Conservation (phyloP, 2,113 vertebrate species). For the Trochalopteron elliotii region DNA sequence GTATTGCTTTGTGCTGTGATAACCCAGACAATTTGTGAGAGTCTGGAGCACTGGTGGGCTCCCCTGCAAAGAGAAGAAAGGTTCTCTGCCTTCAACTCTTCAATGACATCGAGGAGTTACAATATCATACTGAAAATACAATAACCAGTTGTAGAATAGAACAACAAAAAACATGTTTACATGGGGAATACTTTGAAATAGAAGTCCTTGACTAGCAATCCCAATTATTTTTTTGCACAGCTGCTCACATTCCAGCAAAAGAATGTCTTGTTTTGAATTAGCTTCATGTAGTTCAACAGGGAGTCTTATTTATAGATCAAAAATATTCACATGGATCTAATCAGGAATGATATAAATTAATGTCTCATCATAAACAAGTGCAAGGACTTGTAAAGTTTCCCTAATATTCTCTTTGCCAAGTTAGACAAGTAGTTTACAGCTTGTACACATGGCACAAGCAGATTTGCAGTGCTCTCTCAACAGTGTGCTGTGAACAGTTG, state of each 20-base stretch:
- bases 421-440: conserved; percentile 11
- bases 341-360: conserved; percentile 48
- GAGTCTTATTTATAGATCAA: conserved; percentile 45
- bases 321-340: conserved; percentile 29
- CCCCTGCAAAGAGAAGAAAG: not conserved
- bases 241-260: conserved; percentile 56
- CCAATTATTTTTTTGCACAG: conserved; percentile 61
- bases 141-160: not conserved
- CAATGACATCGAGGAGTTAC: not conserved
- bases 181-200: not conserved
- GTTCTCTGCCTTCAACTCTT: not conserved
- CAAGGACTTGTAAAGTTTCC: not conserved
- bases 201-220: conserved; percentile 25
- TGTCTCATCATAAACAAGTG: conserved; percentile 33
- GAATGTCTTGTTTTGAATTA: conserved; percentile 56
- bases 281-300: not conserved
- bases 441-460: not conserved
- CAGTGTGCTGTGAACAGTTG: conserved; percentile 12
- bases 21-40: not conserved
- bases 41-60: not conserved
- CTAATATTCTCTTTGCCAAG: not conserved
- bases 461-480: not conserved
- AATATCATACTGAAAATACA: not conserved
- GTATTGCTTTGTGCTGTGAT: not conserved
- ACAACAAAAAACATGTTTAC: not conserved